Evolutionary conservation across 37 sponge, comb jelly and placozoan genomes (phyloP), one percentile per base, ranked within the genome.

Genomic region (Tethya wilhelma): DNA sequence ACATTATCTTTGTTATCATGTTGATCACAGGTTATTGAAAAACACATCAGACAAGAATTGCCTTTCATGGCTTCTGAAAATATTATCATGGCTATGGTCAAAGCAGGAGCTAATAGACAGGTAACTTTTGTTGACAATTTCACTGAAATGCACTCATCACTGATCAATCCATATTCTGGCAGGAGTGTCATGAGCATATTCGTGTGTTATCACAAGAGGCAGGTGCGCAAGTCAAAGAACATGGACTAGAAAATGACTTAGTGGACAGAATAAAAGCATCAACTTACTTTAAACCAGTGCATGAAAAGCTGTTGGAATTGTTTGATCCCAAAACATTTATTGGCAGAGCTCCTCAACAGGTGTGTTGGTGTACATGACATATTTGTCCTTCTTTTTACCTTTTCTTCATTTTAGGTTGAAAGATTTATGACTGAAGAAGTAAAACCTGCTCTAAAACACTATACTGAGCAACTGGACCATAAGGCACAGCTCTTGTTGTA

Each of bases 61-160:
- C 99, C 99, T 17, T 99, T 99, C 63, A 91, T 99, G 89, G 94
- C 95, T 12, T 84, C 95, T 28, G 99, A 99, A 73, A 96, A 85
- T 72, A 83, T 99, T 25, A 90, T 99, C 23, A 92, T 96, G 90
- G 95, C 79, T 25, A 99, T 99, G 99, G 99, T 99, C 32, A 94
- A 96, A 45, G 41, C 76, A 22, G 99, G 99, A 40, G 95, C 90
- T 23, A 71, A 94, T 58, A 74, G 99, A 75, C 99, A 99, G 84
- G 96, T 92, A 53, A 1, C 28, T 44, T 20, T 30, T 32, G 17
- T 11, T 7, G 4, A 56, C 31, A 19, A 9, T 74, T 57, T 20
- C 7, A 19, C 44, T n/a, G 12, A 44, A 9, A 8, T 23, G 11
- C 40, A 8, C 9, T 26, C 31, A 20, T 41, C 64, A 1, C 72